Evolutionary conservation across 2,888 invertebrate genomes (phyloP).

Genomic region (Spialia ferax): DNA sequence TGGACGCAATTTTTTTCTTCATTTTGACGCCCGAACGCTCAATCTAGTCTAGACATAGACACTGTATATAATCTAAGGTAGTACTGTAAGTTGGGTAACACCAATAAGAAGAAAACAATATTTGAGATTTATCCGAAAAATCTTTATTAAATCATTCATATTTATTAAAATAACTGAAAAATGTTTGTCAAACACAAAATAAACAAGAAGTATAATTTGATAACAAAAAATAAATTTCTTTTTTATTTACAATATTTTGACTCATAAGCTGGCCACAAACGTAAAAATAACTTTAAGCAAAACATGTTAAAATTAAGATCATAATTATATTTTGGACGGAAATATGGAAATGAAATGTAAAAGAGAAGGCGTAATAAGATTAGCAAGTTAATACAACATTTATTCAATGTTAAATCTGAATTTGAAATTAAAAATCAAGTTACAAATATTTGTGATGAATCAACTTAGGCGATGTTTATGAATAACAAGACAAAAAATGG

Average conservation of each 20-base stretch:
- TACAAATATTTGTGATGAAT: constrained; percentile 12
- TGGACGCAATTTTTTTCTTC: too few species aligned
- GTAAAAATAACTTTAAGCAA: constrained; percentile 23
- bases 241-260: constrained; percentile 70
- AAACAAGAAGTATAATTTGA: constrained; percentile 71
- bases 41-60: too few species aligned
- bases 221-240: constrained; percentile 74
- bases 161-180: constrained; percentile 72
- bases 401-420: not conserved
- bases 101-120: constrained; percentile 50
- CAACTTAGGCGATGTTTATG: not conserved
- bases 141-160: constrained; percentile 76
- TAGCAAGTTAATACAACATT: not conserved
- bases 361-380: not conserved
- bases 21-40: too few species aligned
- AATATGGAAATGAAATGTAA: constrained; percentile 30
- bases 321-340: constrained; percentile 30
- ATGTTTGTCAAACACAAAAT: constrained; percentile 74
- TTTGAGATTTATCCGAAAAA: constrained; percentile 71
- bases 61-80: too few species aligned
- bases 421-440: not conserved
- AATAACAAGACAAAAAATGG: not conserved
- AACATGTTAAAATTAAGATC: constrained; percentile 23
- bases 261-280: constrained; percentile 44
- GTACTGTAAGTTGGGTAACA: too few species aligned